phyloP scores from a whole-genome alignment of 2,113 vertebrate species.

The Halcyon senegalensis region DNA sequence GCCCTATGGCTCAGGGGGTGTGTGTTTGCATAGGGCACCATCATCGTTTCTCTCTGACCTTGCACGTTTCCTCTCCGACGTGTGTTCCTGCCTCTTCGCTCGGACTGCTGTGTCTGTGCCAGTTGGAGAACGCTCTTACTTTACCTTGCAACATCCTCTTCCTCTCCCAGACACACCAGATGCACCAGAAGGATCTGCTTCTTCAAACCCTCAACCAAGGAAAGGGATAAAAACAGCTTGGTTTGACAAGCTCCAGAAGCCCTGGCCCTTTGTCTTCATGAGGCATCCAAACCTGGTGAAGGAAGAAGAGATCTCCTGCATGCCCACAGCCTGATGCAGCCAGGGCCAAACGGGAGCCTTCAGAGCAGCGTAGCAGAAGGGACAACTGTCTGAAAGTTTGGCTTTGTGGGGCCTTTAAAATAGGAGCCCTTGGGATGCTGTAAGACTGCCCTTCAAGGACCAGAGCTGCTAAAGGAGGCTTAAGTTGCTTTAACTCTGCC shows the following conservation, averaged over 20 bases:
- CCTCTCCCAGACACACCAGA: neutral
- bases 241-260: neutral
- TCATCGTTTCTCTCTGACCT: neutral
- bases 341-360: neutral
- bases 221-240: accelerated
- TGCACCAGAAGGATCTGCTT: neutral
- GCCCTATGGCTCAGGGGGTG: neutral
- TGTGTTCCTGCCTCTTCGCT: accelerated
- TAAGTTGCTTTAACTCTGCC: conserved; percentile 1
- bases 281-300: neutral
- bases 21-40: neutral
- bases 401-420: neutral
- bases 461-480: neutral
- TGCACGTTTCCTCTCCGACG: neutral
- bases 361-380: neutral
- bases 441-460: neutral
- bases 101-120: neutral
- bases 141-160: neutral
- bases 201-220: neutral
- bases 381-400: neutral
- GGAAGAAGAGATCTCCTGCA: neutral
- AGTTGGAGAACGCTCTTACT: neutral
- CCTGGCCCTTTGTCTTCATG: neutral
- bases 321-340: neutral
- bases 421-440: neutral